These are phyloP conservation scores for Charina bottae DNA, from an alignment of 2,113 vertebrate species.

Conservation along the genomic window DNA sequence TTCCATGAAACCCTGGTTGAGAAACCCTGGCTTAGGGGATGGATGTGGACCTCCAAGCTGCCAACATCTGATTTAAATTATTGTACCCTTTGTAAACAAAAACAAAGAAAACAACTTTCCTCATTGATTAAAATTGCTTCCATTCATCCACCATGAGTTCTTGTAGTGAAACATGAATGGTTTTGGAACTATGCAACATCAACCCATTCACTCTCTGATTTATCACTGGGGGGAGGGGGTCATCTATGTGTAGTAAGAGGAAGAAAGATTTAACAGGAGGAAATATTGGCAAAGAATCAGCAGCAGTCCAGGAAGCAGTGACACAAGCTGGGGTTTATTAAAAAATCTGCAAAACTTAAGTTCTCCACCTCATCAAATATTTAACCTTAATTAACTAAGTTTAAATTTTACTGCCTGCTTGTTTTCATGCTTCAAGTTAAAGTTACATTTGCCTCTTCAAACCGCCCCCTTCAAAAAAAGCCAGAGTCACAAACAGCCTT, in stretches of 20 bases:
- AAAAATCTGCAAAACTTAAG: background rate
- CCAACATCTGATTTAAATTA: background rate
- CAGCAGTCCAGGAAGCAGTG: background rate
- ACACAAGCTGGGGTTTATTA: background rate
- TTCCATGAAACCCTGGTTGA: too few species aligned
- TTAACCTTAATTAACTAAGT: background rate
- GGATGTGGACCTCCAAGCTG: background rate
- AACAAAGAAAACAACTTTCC: background rate
- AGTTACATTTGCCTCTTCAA: background rate
- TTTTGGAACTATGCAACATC: background rate
- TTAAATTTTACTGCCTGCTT: background rate
- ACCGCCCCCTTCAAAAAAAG: background rate
- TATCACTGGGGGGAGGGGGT: background rate
- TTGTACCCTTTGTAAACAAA: background rate
- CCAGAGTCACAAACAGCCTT: background rate
- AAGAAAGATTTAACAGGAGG: background rate
- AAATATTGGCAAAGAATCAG: background rate
- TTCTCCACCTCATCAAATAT: background rate
- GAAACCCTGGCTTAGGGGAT: too few species aligned
- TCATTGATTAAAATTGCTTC: background rate
- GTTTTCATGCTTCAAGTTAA: background rate
- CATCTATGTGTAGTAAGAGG: background rate
- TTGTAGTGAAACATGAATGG: background rate
- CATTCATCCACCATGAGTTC: background rate
- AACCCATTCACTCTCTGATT: background rate